A percentile compares a stretch with the other conserved stretches of the same genome.
Evolutionary conservation across 2,797 vertebrate genomes (phyloP).

Genomic region (Eremophila alpestris): DNA sequence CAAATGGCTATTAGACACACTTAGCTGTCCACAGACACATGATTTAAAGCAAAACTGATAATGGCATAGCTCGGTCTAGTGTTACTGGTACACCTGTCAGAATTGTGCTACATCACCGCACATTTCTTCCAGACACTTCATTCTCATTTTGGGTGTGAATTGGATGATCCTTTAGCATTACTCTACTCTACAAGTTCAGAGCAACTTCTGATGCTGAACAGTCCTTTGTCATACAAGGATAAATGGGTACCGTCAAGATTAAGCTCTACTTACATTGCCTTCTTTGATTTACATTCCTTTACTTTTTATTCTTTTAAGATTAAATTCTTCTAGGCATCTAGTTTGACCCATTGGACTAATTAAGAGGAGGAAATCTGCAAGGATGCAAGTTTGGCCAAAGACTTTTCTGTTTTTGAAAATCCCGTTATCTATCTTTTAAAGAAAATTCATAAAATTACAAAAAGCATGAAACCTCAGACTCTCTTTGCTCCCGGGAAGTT

Average conservation of each 20-base stretch:
- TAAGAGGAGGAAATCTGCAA: neutral
- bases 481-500: neutral
- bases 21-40: conserved; percentile 34
- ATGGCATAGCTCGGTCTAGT: neutral
- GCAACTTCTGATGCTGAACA: neutral
- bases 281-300: neutral
- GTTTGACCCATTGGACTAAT: neutral
- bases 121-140: neutral
- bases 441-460: neutral
- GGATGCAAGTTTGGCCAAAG: neutral
- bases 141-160: neutral
- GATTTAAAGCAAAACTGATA: conserved; percentile 48
- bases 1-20: conserved; percentile 44
- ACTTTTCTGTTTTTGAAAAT: neutral
- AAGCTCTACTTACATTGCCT: neutral
- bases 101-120: neutral
- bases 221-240: neutral
- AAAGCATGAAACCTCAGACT: neutral
- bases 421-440: neutral
- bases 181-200: neutral
- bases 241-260: neutral
- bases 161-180: neutral
- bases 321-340: neutral
- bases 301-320: neutral
- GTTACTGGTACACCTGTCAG: neutral